phyloP scores from a whole-genome alignment of 2,113 vertebrate species.

The Atractosteus spatula region DNA sequence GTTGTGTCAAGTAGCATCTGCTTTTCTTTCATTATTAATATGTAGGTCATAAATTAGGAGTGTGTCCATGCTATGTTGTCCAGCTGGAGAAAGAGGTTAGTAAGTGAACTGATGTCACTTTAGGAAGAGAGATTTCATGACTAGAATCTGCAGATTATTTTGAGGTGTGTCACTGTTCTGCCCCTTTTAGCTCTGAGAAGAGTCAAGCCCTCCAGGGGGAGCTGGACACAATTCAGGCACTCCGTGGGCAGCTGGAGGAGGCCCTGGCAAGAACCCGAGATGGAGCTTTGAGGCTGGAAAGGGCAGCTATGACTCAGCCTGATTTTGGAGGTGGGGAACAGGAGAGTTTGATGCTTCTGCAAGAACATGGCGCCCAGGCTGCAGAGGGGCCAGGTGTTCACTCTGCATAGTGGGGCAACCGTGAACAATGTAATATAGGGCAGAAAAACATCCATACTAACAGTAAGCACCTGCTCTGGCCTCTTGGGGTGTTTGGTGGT shows the following conservation, averaged over 20 bases:
- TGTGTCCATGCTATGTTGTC: no score
- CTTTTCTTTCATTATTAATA: no score
- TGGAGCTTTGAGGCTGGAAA: conserved; percentile 67
- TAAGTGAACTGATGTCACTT: no score
- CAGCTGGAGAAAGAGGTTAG: no score
- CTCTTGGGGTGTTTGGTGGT: conserved; percentile 41
- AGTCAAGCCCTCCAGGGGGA: conserved; percentile 76
- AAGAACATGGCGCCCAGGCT: conserved; percentile 76
- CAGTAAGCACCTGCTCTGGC: conserved; percentile 40
- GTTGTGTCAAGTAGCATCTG: no score
- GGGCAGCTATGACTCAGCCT: conserved; percentile 54
- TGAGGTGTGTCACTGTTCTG: neutral
- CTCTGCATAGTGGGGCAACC: conserved; percentile 46
- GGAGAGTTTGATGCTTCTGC: conserved; percentile 74
- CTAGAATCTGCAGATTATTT: no score
- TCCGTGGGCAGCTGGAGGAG: conserved; percentile 85
- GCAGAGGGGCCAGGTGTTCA: conserved; percentile 53
- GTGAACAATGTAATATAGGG: neutral
- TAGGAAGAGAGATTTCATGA: no score
- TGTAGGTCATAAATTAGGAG: no score
- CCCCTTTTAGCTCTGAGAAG: conserved; percentile 63
- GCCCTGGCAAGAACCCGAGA: conserved; percentile 76
- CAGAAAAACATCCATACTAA: conserved; percentile 46
- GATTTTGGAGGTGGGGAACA: conserved; percentile 91
- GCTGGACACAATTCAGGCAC: conserved; percentile 78